Base-by-base conservation (phyloP, 2,113 vertebrate species). In the Danionella cerebrum region DNA sequence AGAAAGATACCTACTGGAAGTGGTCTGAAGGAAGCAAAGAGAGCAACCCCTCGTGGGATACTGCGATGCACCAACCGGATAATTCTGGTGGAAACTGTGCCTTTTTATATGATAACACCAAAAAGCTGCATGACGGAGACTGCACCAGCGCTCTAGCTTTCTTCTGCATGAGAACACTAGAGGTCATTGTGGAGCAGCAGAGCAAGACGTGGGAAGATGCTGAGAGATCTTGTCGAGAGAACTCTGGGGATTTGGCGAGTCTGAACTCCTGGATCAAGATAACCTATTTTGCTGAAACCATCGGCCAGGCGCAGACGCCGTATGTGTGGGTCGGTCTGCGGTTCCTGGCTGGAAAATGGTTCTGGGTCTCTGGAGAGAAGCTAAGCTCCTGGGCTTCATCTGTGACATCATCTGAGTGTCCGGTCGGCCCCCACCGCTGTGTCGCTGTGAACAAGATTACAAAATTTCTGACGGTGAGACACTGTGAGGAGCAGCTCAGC, bases 251-350 rank as follows among this genome's bases (percentile, higher is more conserved):
- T 16, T n/a, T 67, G 65, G 41, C 52, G 3, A 47, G 39, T 18
- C 52, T 67, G 27, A 54, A 13, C 29, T 48, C 52, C 16, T 0
- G 1, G 2, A 2, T 16, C 1, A 16, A 11, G 9, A 57, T 55
- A 3, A 5, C 5, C 24, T 25, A 8, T 11, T 45, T 22, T 39
- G 12, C 5, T n/a, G 5, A 1, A 0, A 2, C 6, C 5, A 65
- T 35, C 33, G 14, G 10, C n/a, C 18, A 4, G 0, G 22, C 33
- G 10, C 13, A 52, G 22, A 52, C 47, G 4, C 13, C 22, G 25
- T 10, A 21, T 52, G 63, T 57, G n/a, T 67, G 65, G 63, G 52
- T 6, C 25, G 63, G 63, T 25, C 47, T 52, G 47, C 47, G 24
- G 11, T 66, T 42, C 42, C 22, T 53, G 13, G 63, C 24, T 16